These are phyloP conservation scores for Montipora sp. DNA, from an alignment of 64 coral and sea anemone genomes.

Conservation along the genomic window DNA sequence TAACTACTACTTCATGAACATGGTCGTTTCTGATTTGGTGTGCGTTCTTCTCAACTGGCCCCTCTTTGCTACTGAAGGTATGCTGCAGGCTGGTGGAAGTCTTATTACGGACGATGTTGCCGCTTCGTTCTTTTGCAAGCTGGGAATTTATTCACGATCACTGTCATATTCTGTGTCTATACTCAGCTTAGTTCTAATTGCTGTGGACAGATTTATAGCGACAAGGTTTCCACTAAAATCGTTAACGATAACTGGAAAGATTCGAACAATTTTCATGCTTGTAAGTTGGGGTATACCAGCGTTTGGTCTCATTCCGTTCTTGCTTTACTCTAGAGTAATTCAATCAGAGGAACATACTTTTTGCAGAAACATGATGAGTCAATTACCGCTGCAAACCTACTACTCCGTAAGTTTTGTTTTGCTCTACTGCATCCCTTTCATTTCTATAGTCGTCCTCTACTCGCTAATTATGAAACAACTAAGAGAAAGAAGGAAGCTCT, in stretches of 20 bases:
- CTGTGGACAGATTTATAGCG: conserved; percentile 19
- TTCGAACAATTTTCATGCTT: not conserved
- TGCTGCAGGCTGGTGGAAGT: conserved; percentile 20
- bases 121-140: conserved; percentile 12
- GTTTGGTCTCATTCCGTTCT: not conserved
- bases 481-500: not conserved
- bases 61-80: conserved; percentile 20
- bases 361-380: conserved; percentile 28
- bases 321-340: not conserved
- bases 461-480: not conserved
- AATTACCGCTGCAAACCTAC: not conserved
- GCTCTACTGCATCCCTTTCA: not conserved
- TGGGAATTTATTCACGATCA: conserved; percentile 11
- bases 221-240: not conserved
- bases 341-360: not conserved
- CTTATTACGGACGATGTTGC: not conserved
- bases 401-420: not conserved
- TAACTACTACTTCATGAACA: conserved; percentile 6
- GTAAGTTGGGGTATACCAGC: not conserved
- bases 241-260: not conserved
- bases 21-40: conserved; percentile 1
- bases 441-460: not conserved
- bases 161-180: conserved; percentile 1
- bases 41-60: not conserved
- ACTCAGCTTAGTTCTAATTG: not conserved